phyloP scores from a whole-genome alignment of 1,140 invertebrate species.

The Danaus melanippus region DNA sequence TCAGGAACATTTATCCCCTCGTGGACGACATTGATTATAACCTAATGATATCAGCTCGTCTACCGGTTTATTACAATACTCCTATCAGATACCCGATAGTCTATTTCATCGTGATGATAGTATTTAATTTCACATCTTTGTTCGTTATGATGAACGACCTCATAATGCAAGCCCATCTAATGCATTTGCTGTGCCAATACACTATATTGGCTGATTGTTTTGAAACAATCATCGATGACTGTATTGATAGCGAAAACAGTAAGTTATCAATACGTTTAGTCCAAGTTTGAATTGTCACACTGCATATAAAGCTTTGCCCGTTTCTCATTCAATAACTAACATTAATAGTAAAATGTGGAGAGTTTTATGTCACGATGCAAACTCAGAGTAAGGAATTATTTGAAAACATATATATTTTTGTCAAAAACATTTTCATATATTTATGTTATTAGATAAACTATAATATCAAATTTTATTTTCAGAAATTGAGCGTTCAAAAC shows the following conservation, averaged over 20 bases:
- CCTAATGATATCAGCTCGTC: constrained; percentile 36
- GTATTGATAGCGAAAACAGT: constrained; percentile 11
- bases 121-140: constrained; percentile 41
- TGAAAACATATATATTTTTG: no score
- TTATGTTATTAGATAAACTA: no score
- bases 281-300: no score
- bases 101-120: constrained; percentile 29
- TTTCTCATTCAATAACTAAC: no score
- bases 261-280: constrained; percentile 2
- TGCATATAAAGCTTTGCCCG: no score
- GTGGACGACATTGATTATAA: constrained; percentile 56
- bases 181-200: constrained; percentile 54
- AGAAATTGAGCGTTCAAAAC: constrained; percentile 3
- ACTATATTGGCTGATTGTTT: constrained; percentile 47
- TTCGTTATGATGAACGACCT: constrained; percentile 52
- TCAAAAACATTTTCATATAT: no score
- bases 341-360: no score
- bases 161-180: constrained; percentile 47
- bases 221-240: constrained; percentile 31
- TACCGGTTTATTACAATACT: constrained; percentile 40
- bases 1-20: constrained; percentile 47
- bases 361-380: no score
- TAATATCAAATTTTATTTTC: no score
- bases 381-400: no score
- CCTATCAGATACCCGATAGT: constrained; percentile 27